A percentile compares a stretch with the other conserved stretches of the same genome.
These are phyloP conservation scores for Sebastes itinus DNA, from an alignment of 2,797 vertebrate genomes.

Conservation along the genomic window DNA sequence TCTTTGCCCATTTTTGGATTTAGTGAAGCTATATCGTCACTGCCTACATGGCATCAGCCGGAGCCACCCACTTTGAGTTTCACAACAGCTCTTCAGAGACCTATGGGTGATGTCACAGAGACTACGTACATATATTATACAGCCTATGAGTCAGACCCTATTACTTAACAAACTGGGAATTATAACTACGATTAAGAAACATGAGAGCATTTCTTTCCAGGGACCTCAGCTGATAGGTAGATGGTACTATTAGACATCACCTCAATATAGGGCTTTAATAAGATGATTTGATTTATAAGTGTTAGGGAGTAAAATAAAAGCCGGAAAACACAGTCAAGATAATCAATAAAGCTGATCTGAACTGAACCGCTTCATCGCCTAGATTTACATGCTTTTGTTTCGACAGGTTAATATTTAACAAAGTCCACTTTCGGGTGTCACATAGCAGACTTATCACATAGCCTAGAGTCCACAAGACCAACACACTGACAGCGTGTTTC, in stretches of 20 bases:
- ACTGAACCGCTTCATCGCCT: not conserved
- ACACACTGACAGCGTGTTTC: not conserved
- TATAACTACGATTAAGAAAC: too few species aligned
- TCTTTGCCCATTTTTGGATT: too few species aligned
- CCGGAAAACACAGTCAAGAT: not conserved
- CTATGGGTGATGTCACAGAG: too few species aligned
- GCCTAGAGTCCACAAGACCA: not conserved
- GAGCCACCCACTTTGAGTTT: too few species aligned
- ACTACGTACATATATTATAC: too few species aligned
- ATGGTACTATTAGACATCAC: not conserved
- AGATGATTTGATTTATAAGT: not conserved
- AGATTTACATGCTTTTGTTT: conserved; percentile 15
- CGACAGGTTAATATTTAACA: conserved; percentile 64
- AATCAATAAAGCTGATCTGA: not conserved
- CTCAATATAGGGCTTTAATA: not conserved
- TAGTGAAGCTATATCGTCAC: too few species aligned
- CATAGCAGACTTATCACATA: conserved; percentile 33
- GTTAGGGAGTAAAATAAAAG: not conserved
- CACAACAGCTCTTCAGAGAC: too few species aligned
- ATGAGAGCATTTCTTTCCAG: too few species aligned
- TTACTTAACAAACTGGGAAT: not conserved
- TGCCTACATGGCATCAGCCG: too few species aligned
- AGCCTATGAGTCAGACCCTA: not conserved
- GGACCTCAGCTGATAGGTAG: not conserved
- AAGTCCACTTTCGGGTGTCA: conserved; percentile 29